phyloP scores from a whole-genome alignment of 2,888 invertebrate genomes.

The Drosophila mayaguana region DNA sequence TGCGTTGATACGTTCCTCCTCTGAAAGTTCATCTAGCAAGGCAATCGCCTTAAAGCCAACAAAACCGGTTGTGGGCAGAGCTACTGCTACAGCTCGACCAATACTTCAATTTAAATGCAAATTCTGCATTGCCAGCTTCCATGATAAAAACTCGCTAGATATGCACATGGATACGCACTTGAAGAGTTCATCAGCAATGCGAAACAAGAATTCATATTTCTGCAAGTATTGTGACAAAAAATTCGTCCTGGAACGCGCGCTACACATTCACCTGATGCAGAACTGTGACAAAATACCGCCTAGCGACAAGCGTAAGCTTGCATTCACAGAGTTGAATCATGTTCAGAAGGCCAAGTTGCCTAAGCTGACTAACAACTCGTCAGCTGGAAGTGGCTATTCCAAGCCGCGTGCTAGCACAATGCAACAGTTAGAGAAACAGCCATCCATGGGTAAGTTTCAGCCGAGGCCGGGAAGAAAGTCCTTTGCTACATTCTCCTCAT shows the following conservation, averaged over 20 bases:
- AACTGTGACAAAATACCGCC: conserved; percentile 83
- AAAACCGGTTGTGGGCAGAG: neutral
- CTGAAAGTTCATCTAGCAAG: conserved; percentile 12
- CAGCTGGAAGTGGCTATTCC: neutral
- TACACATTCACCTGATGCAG: conserved; percentile 81
- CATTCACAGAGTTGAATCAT: conserved; percentile 79
- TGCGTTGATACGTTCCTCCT: conserved; percentile 7
- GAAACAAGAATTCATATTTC: conserved; percentile 31
- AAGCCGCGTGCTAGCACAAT: conserved; percentile 34
- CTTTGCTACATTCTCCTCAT: neutral
- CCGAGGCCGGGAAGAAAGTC: neutral
- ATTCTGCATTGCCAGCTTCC: conserved; percentile 69
- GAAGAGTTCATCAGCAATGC: neutral
- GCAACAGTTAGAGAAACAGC: conserved; percentile 9
- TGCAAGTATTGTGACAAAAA: conserved; percentile 83
- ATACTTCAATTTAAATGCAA: conserved; percentile 54
- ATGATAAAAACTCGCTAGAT: conserved; percentile 67
- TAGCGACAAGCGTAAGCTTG: conserved; percentile 78
- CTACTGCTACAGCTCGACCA: neutral
- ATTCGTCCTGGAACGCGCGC: conserved; percentile 79
- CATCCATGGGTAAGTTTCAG: conserved; percentile 26
- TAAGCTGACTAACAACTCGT: conserved; percentile 30
- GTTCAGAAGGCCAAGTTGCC: conserved; percentile 79
- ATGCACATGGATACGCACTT: conserved; percentile 73
- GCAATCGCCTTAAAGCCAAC: neutral